Evolutionary conservation across 2,888 invertebrate species (phyloP), one percentile per base, ranked within the genome.

Genomic region (Trilocha varians): DNA sequence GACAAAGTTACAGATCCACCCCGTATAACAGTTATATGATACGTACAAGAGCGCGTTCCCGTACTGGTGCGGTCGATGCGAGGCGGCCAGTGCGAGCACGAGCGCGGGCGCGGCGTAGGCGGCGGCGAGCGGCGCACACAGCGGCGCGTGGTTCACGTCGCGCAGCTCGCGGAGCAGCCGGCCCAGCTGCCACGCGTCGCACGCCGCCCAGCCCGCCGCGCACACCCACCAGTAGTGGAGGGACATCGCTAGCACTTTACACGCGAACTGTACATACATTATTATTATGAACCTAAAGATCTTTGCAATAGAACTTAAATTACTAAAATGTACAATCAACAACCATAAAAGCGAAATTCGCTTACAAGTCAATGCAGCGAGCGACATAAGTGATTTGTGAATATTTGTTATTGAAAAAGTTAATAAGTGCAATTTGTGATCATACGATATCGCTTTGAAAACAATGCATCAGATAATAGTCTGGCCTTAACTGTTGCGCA

Each of bases 21-120:
- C n/a, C n/a, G n/a, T n/a, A n/a, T n/a, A n/a, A n/a, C n/a, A n/a
- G n/a, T n/a, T n/a, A n/a, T n/a, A n/a, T n/a, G n/a, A n/a, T 46
- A 91, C 94, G 93, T 78, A 97, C 96, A 97, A 97, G 47, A 94
- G 90, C 60, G 93, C 93, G 68, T 96, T 97, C 57, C 97, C 98
- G 72, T 98, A 98, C 69, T 97, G 97, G 62, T 97, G 96, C 32
- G 96, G 96, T 42, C 96, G 89, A 0, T 98, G 95, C 0, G 96
- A 95, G 16, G 97, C 95, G 2, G 97, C 93, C 15, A 98, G 85
- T 25, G 96, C 96, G 1, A 98, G 95, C 37, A 95, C 90, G 11
- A 98, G 91, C 1, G 97, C 97, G 0, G 98, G 98, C 47, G 94
- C 90, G 42, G 94, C 97, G 71, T 97, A 98, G 13, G 97, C 98